Percentiles rank a stretch among this genome's conserved stretches.
These are phyloP conservation scores for Salarias fasciatus DNA, from an alignment of 2,797 vertebrate species.

Conservation along the genomic window DNA sequence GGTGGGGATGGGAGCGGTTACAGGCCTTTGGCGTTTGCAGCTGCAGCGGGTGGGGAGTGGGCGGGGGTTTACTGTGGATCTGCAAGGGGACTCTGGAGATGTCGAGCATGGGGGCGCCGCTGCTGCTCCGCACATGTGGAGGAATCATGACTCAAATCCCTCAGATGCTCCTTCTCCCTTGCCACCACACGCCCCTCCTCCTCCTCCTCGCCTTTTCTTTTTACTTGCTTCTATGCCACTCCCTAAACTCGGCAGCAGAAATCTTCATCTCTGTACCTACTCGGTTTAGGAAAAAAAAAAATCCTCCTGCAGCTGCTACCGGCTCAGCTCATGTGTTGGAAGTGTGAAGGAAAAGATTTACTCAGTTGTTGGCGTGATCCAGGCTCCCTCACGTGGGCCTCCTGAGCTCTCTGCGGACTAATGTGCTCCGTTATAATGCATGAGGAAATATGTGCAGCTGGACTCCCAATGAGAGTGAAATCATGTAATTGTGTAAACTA, in stretches of 20 bases:
- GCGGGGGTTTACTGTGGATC: constrained; percentile 35
- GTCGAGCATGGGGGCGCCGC: constrained; percentile 18
- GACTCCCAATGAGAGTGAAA: constrained; percentile 12
- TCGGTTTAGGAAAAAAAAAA: constrained; percentile 18
- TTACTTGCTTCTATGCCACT: constrained; percentile 47
- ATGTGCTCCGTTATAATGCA: constrained; percentile 39
- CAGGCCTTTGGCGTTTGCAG: constrained; percentile 55
- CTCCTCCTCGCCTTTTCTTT: constrained; percentile 18
- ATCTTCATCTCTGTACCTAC: constrained; percentile 28
- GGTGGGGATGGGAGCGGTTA: constrained; percentile 53
- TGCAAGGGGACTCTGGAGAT: constrained; percentile 39
- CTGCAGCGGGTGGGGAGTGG: constrained; percentile 43
- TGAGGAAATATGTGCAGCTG: constrained; percentile 39
- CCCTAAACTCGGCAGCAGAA: constrained; percentile 49
- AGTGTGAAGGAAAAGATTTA: constrained; percentile 16
- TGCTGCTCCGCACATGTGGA: constrained; percentile 43
- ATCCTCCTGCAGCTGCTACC: constrained; percentile 27
- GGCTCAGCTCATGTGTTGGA: constrained; percentile 20
- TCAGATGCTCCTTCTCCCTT: constrained; percentile 39
- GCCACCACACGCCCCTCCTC: neutral
- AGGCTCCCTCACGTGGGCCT: constrained; percentile 36
- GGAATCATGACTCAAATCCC: constrained; percentile 63
- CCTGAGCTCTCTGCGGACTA: constrained; percentile 21
- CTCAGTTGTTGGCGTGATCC: constrained; percentile 29
- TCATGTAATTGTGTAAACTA: constrained; percentile 45